These are phyloP conservation scores for Onychomys arenicola DNA, from an alignment of 2,797 vertebrate genomes.

Conservation along the genomic window DNA sequence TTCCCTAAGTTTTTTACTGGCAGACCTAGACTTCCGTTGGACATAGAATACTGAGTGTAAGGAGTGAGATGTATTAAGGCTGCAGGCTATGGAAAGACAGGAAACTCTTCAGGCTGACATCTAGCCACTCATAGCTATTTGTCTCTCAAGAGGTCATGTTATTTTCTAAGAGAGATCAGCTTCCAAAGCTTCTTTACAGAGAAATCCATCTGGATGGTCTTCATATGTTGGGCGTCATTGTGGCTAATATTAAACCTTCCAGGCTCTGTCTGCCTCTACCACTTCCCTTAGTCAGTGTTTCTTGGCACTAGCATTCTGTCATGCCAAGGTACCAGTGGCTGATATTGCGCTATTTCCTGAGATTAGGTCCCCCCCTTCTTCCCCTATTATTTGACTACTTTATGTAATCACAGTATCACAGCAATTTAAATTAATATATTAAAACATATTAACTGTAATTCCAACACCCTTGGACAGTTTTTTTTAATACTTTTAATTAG, in stretches of 20 bases:
- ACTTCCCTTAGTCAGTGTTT: not conserved
- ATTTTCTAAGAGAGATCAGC: not conserved
- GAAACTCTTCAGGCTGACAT: too few species aligned
- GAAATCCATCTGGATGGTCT: not conserved
- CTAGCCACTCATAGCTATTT: not conserved
- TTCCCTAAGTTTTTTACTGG: not conserved
- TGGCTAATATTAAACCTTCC: not conserved
- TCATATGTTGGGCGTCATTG: not conserved
- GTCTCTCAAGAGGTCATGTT: not conserved
- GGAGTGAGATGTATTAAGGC: not conserved
- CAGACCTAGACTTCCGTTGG: not conserved
- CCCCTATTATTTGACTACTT: not conserved
- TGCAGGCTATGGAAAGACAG: not conserved
- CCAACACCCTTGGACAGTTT: not conserved
- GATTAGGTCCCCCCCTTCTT: not conserved
- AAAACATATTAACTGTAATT: conserved; percentile 24
- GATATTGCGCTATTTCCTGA: not conserved
- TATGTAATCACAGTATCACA: not conserved
- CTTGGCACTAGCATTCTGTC: not conserved
- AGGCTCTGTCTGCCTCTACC: not conserved
- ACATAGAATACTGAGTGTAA: not conserved
- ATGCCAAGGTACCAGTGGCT: not conserved
- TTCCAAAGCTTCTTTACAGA: not conserved
- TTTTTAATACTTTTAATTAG: not conserved
- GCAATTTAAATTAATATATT: not conserved